Evolutionary conservation across 2,113 vertebrate genomes (phyloP).

Genomic region (Rhinichthys klamathensis): DNA sequence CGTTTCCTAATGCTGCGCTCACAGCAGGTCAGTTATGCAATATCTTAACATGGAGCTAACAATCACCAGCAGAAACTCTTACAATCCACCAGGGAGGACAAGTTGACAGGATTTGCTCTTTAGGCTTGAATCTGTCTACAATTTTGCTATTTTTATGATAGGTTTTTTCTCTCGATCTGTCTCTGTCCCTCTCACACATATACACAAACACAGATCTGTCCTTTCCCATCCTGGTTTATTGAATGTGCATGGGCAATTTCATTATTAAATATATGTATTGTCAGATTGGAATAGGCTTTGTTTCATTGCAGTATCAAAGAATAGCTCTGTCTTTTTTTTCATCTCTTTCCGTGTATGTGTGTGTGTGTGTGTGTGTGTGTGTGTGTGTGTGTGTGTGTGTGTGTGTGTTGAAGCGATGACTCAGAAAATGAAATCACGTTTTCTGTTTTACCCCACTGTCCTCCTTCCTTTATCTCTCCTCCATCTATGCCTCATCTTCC

Average conservation of each 20-base stretch:
- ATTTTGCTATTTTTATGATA: constrained; percentile 49
- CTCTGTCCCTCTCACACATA: neutral
- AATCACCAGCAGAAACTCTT: constrained; percentile 19
- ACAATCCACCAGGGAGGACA: constrained; percentile 27
- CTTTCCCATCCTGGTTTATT: constrained; percentile 16
- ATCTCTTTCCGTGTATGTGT: neutral
- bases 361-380: too few species aligned
- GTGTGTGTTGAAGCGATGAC: constrained; percentile 33
- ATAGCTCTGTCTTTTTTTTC: neutral
- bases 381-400: neutral
- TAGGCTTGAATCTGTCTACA: constrained; percentile 28
- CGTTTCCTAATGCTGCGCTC: neutral
- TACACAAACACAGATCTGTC: constrained; percentile 39
- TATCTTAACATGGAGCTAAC: constrained; percentile 23
- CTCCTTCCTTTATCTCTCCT: neutral
- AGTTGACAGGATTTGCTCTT: constrained; percentile 45
- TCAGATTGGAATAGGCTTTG: neutral
- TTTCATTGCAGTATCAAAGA: neutral
- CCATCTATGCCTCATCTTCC: constrained; percentile 21
- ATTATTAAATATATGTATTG: constrained; percentile 32
- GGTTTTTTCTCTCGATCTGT: constrained; percentile 29
- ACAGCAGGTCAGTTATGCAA: constrained; percentile 12
- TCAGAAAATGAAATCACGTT: constrained; percentile 37
- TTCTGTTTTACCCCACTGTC: constrained; percentile 14
- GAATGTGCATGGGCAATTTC: constrained; percentile 7